Percentiles rank a stretch among this genome's conserved stretches.
These are phyloP conservation scores for Anser cygnoides DNA, from an alignment of 2,113 vertebrate genomes.

Conservation along the genomic window DNA sequence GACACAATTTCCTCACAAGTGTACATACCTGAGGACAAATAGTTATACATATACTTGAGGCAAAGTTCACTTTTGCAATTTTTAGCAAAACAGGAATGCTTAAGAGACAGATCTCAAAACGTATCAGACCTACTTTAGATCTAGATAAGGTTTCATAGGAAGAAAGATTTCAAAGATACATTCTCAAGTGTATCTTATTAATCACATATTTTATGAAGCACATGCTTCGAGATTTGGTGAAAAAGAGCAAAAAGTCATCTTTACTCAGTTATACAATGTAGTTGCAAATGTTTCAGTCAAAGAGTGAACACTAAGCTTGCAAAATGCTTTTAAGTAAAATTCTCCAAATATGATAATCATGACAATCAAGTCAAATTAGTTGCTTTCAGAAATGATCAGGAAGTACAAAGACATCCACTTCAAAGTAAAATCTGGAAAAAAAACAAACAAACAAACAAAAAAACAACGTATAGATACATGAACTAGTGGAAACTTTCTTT, in stretches of 20 bases:
- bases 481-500: not conserved
- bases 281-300: not conserved
- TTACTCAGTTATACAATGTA: not conserved
- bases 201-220: not conserved
- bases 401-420: not conserved
- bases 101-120: not conserved
- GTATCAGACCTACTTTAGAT: not conserved
- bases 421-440: not conserved
- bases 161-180: not conserved
- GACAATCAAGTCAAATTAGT: not conserved
- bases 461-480: not conserved
- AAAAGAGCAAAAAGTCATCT: not conserved
- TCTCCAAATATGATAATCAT: not conserved
- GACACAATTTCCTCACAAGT: not conserved
- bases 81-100: not conserved
- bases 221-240: not conserved
- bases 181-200: not conserved
- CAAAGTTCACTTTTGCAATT: not conserved
- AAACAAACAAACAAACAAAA: no score
- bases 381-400: not conserved
- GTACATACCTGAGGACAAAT: rapidly evolving
- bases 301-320: not conserved
- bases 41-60: not conserved
- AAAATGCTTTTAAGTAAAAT: not conserved
- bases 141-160: not conserved